A percentile compares a stretch with the other conserved stretches of the same genome.
These are phyloP conservation scores for Lochmaea capreae DNA, from an alignment of 2,888 invertebrate species.

Conservation along the genomic window DNA sequence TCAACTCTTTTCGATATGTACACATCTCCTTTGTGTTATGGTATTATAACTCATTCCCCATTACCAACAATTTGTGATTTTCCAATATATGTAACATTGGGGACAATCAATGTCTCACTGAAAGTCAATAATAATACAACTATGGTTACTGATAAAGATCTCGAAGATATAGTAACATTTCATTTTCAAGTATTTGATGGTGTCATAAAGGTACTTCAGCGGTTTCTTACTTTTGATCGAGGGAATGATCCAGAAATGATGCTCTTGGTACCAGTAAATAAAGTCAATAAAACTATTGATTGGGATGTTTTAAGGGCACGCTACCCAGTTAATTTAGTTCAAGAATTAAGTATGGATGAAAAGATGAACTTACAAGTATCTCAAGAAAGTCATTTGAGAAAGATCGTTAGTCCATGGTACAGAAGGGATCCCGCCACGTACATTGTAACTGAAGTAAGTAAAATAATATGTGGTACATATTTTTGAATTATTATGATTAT, in stretches of 20 bases:
- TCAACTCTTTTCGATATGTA: slow-evolving; percentile 70
- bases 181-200: slow-evolving; percentile 82
- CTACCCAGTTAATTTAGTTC: slow-evolving; percentile 63
- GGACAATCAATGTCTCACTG: slow-evolving; percentile 70
- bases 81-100: slow-evolving; percentile 79
- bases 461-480: too few relatives aligned
- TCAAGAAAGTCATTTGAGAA: slow-evolving; percentile 74
- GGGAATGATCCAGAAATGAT: slow-evolving; percentile 66
- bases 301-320: slow-evolving; percentile 71
- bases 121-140: slow-evolving; percentile 67
- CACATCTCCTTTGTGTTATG: slow-evolving; percentile 69
- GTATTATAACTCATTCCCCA: slow-evolving; percentile 72
- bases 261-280: slow-evolving; percentile 67
- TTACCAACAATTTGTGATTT: slow-evolving; percentile 76
- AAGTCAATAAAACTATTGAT: slow-evolving; percentile 67
- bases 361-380: slow-evolving; percentile 68
- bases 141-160: slow-evolving; percentile 65
- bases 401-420: slow-evolving; percentile 91
- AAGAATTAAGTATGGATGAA: slow-evolving; percentile 67
- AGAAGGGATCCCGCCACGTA: slow-evolving; percentile 63
- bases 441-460: slow-evolving; percentile 74
- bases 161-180: slow-evolving; percentile 71
- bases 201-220: slow-evolving; percentile 74
- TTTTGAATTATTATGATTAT: too few relatives aligned
- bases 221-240: slow-evolving; percentile 70